phyloP scores from a whole-genome alignment of 2,113 vertebrate genomes.

The Pyrgilauda ruficollis region DNA sequence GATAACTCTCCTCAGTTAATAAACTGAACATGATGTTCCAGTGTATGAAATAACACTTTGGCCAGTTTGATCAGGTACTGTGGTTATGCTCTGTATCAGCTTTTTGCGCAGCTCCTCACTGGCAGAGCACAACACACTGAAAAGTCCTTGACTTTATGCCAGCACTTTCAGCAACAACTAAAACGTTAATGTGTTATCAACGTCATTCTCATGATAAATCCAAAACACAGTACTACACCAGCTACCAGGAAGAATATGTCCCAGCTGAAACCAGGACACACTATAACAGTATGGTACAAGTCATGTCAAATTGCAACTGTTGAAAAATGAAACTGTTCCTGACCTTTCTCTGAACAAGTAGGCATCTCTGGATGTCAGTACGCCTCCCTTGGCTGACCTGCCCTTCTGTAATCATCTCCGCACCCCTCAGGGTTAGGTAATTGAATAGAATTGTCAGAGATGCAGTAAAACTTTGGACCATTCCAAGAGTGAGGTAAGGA shows the following conservation, averaged over 20 bases:
- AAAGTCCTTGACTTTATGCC: background rate
- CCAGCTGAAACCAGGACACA: background rate
- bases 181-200: background rate
- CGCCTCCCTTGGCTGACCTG: background rate
- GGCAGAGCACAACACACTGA: background rate
- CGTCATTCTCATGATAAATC: background rate
- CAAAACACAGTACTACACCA: background rate
- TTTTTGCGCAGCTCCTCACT: background rate
- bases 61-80: background rate
- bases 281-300: background rate
- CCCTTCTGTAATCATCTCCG: background rate
- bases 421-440: background rate
- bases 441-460: background rate
- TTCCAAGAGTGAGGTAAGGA: background rate
- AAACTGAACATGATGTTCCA: background rate
- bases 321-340: background rate
- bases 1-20: background rate
- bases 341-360: background rate
- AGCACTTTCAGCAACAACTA: background rate
- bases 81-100: background rate
- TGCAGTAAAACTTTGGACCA: background rate
- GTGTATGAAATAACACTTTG: background rate
- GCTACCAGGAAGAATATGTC: background rate
- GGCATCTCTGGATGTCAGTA: background rate
- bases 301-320: background rate